A percentile compares a stretch with the other conserved stretches of the same genome.
phyloP scores from a whole-genome alignment of 2,113 vertebrate genomes.

The Nyctereutes procyonoides region DNA sequence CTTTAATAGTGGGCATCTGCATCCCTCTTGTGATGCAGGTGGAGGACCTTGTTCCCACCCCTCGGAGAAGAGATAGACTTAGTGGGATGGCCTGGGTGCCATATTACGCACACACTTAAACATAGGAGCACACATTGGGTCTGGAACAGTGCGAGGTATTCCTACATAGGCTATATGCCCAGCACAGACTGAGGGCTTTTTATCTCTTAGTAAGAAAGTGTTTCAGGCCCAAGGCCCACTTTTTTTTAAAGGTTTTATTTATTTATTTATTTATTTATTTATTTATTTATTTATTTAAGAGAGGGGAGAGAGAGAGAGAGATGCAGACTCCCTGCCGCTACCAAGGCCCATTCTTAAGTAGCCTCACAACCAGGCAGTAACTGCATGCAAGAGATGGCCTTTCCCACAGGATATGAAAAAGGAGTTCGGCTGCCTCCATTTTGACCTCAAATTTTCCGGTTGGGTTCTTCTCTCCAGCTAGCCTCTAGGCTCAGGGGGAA shows the following conservation, averaged over 20 bases:
- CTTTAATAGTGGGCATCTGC: neutral
- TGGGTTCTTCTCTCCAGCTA: neutral
- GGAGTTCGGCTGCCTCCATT: neutral
- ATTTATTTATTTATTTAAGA: too few species aligned
- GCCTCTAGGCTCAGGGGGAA: neutral
- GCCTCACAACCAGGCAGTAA: neutral
- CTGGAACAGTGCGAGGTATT: neutral
- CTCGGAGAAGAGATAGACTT: too few species aligned
- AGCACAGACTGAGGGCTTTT: neutral
- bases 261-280: too few species aligned
- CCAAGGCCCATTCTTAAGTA: rapidly evolving
- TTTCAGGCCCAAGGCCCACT: neutral
- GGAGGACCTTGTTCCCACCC: too few species aligned
- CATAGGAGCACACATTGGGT: neutral
- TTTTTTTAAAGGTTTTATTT: too few species aligned
- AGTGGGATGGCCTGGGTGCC: neutral
- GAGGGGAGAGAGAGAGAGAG: too few species aligned
- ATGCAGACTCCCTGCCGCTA: too few species aligned
- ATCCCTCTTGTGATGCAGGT: neutral
- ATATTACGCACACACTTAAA: neutral
- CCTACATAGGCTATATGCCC: too few species aligned
- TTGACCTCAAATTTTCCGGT: neutral
- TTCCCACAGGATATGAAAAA: neutral
- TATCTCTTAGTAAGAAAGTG: neutral
- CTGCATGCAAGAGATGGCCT: neutral